phyloP scores from a whole-genome alignment of 2,797 vertebrate genomes.

The Tamandua tetradactyla region DNA sequence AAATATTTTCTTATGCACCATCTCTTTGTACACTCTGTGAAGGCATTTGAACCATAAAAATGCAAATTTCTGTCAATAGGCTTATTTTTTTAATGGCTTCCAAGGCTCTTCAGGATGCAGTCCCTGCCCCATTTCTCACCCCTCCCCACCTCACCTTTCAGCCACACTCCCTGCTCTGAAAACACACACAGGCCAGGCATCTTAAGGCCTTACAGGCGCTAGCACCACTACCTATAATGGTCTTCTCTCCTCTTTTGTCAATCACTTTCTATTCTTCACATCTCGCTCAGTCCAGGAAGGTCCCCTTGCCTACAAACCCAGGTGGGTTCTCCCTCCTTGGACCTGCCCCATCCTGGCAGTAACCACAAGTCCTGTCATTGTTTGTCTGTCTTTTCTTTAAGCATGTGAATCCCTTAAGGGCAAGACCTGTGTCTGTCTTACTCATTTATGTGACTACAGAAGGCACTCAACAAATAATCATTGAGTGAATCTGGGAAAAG shows the following conservation, averaged over 20 bases:
- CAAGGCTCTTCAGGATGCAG: background rate
- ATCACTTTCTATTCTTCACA: background rate
- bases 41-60: background rate
- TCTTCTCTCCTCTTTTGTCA: accelerated
- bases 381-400: background rate
- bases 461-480: background rate
- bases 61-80: background rate
- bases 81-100: background rate
- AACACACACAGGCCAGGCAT: background rate
- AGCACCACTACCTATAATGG: background rate
- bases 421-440: background rate
- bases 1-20: background rate
- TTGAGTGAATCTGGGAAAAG: background rate
- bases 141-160: background rate
- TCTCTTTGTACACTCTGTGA: background rate
- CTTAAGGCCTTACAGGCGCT: background rate
- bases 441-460: background rate
- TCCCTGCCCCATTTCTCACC: background rate
- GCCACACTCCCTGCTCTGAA: accelerated
- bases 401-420: background rate
- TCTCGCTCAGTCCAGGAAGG: background rate
- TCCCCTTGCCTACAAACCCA: background rate
- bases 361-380: accelerated
- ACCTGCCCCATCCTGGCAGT: background rate
- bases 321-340: background rate